A percentile compares a stretch with the other conserved stretches of the same genome.
Conservation (phyloP, 1,140 invertebrate genomes). For the Neelides sp. region DNA sequence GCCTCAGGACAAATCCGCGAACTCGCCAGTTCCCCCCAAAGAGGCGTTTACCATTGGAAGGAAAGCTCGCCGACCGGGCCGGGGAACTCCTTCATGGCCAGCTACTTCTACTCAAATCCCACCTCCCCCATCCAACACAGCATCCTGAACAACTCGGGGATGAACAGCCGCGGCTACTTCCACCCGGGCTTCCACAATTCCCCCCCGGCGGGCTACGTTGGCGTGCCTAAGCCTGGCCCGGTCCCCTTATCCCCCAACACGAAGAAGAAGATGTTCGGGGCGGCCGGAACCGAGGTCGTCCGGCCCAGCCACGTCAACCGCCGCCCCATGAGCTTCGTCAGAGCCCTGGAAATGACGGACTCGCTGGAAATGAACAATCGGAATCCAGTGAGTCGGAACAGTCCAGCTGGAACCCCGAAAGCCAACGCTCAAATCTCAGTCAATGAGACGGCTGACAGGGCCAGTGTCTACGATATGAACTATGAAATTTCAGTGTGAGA, state of each 20-base stretch:
- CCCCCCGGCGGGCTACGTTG: conserved; percentile 19
- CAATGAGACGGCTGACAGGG: conserved; percentile 56
- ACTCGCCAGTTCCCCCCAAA: conserved; percentile 66
- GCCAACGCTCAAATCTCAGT: conserved; percentile 19
- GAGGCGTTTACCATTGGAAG: conserved; percentile 71
- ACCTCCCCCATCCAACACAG: conserved; percentile 58
- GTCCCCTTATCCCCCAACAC: conserved; percentile 13
- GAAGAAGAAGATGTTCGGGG: conserved; percentile 23
- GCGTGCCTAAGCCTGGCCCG: conserved; percentile 9
- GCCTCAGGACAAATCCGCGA: conserved; percentile 45
- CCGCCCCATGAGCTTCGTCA: conserved; percentile 81
- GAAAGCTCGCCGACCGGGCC: conserved; percentile 47
- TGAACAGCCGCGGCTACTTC: conserved; percentile 24
- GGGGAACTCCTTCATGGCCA: conserved; percentile 36
- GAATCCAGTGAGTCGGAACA: conserved; percentile 34
- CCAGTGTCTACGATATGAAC: conserved; percentile 86
- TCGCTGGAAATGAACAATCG: conserved; percentile 53
- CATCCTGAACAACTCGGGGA: conserved; percentile 26
- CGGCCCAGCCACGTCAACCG: conserved; percentile 34
- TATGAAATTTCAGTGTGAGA: conserved; percentile 77
- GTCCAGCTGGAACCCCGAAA: conserved; percentile 34
- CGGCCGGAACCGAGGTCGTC: conserved; percentile 13
- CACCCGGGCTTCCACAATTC: conserved; percentile 12
- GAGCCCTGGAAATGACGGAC: conserved; percentile 80
- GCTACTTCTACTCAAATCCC: conserved; percentile 55